Evolutionary conservation across 1,140 invertebrate species (phyloP), one percentile per base, ranked within the genome.

Genomic region (Pinna nobilis): DNA sequence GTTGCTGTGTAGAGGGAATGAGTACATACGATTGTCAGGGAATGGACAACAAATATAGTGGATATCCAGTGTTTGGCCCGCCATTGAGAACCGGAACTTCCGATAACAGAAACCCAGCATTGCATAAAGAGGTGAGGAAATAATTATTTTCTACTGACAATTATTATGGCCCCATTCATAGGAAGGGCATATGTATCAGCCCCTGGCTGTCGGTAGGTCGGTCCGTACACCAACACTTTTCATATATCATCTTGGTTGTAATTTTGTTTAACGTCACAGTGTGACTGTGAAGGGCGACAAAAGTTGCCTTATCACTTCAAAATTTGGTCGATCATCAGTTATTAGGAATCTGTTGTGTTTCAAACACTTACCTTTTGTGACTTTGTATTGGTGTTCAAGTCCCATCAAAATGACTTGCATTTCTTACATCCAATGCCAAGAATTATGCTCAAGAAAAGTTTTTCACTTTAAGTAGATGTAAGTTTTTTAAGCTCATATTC

Each of bases 1-100:
- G 73, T 39, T 75, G 73, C 51, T 75, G 73, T 65, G 51, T 60
- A 9, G 35, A 37, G 2, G 73, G 73, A 11, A 55, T 50, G 35
- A 53, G 39, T 18, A 9, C n/a, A 4, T 39, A 49, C 11, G 60
- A 70, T 7, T 75, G 73, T 50, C 73, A 75, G 35, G 73, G 73
- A n/a, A 69, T 75, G 15, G n/a, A 39, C 3, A 65, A 55, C 33
- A 30, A 50, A 50, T 39, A 37, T 30, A 47, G 65, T 6, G 66
- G 73, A 3, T 57, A 64, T 30, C 73, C 73, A 18, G 55, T 64
- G 3, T 33, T 47, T 4, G 39, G 57, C 11, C 66, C 72, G 18
- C 23, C 20, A 6, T 30, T 23, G 28, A 28, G 23, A 23, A 30
- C 23, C 1, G 35, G 28, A 15, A 32, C 15, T 6, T 20, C 49